Evolutionary conservation across 2,797 vertebrate species (phyloP).

Genomic region (Sparidentex hasta): DNA sequence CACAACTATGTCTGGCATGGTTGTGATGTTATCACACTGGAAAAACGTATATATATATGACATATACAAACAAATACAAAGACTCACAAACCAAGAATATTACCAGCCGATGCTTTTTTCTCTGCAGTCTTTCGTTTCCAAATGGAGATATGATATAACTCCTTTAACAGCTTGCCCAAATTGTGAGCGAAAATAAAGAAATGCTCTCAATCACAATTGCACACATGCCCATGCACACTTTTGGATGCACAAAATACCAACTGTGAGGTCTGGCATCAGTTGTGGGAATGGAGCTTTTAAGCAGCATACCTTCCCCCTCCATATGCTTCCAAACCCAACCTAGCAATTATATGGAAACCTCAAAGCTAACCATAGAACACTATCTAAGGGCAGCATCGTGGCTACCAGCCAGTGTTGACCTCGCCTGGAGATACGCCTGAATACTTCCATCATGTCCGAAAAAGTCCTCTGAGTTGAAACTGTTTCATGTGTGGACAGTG

Average conservation of each 20-base stretch:
- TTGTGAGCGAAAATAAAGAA: conserved; percentile 23
- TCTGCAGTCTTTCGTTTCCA: conserved; percentile 12
- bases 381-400: conserved; percentile 47
- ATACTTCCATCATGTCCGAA: conserved; percentile 45
- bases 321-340: conserved; percentile 58
- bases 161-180: conserved; percentile 22
- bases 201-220: conserved; percentile 9
- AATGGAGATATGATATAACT: neutral
- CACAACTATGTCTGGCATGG: no score
- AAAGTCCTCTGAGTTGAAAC: conserved; percentile 8
- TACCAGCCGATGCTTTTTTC: neutral
- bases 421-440: conserved; percentile 38
- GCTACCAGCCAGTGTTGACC: conserved; percentile 53
- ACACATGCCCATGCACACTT: conserved; percentile 39
- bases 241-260: conserved; percentile 53
- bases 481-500: conserved; percentile 2
- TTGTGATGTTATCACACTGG: no score
- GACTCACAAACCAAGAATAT: no score
- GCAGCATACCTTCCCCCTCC: conserved; percentile 56
- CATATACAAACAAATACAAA: no score
- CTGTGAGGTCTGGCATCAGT: conserved; percentile 63
- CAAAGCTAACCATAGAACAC: conserved; percentile 69
- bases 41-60: no score
- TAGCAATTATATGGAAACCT: conserved; percentile 72
- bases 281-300: conserved; percentile 64